phyloP scores from a whole-genome alignment of 2,113 vertebrate species.

The Hiodon tergisus region DNA sequence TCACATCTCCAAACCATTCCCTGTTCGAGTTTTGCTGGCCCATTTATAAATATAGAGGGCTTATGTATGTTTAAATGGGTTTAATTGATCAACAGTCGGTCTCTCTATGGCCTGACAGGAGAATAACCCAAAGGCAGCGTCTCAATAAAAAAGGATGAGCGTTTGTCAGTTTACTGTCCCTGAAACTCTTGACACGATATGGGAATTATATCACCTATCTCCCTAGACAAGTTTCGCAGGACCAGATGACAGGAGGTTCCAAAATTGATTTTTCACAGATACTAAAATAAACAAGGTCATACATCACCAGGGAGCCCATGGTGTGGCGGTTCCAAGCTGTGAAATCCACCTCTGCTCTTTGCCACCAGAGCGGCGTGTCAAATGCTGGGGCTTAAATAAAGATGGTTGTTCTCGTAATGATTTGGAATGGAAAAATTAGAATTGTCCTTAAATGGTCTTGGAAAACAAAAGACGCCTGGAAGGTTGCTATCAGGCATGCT shows the following conservation, averaged over 20 bases:
- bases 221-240: constrained; percentile 32
- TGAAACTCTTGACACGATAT: constrained; percentile 26
- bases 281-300: constrained; percentile 45
- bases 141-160: constrained; percentile 32
- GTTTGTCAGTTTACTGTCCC: constrained; percentile 36
- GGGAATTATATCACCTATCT: constrained; percentile 33
- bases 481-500: too few species aligned
- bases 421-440: constrained; percentile 29
- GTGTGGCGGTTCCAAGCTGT: constrained; percentile 21
- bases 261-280: constrained; percentile 42
- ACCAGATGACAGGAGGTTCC: constrained; percentile 33
- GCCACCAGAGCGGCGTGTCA: constrained; percentile 5
- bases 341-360: constrained; percentile 28
- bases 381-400: constrained; percentile 36
- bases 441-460: constrained; percentile 31
- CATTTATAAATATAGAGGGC: constrained; percentile 30
- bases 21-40: constrained; percentile 26
- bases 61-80: constrained; percentile 33
- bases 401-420: constrained; percentile 34
- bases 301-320: constrained; percentile 33
- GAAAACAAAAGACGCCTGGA: constrained; percentile 6
- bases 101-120: constrained; percentile 22
- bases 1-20: constrained; percentile 21
- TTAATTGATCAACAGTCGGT: constrained; percentile 32
- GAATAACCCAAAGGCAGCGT: constrained; percentile 33